A percentile compares a stretch with the other conserved stretches of the same genome.
These are phyloP conservation scores for Heterodera filipjevi DNA, from an alignment of 2,888 invertebrate genomes.

Conservation along the genomic window DNA sequence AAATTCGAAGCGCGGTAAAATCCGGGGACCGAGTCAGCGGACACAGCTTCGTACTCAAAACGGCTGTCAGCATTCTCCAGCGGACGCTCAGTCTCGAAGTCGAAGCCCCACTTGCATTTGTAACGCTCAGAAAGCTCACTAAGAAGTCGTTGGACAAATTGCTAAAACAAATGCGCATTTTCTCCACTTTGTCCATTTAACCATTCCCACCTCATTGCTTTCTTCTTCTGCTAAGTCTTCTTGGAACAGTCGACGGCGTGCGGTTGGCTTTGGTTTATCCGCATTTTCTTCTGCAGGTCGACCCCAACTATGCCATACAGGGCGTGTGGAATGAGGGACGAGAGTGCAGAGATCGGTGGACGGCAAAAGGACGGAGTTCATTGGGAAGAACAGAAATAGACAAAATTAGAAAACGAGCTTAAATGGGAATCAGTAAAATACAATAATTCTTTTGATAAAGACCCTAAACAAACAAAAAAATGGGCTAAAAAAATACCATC, in stretches of 20 bases:
- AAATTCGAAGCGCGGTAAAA: constrained; percentile 17
- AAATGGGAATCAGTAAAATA: background rate
- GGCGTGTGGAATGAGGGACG: constrained; percentile 23
- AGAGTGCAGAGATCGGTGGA: background rate
- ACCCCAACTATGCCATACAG: constrained; percentile 25
- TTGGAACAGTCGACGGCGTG: constrained; percentile 22
- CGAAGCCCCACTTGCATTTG: constrained; percentile 25
- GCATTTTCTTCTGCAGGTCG: background rate
- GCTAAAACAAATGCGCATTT: background rate
- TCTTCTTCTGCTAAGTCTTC: constrained; percentile 1
- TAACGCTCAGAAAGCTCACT: constrained; percentile 21
- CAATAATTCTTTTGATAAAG: background rate
- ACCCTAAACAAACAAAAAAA: background rate
- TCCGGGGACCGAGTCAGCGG: constrained; percentile 17
- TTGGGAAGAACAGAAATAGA: background rate
- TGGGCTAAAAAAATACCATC: background rate
- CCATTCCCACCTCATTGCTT: constrained; percentile 16
- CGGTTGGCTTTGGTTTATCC: constrained; percentile 2
- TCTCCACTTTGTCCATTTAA: background rate
- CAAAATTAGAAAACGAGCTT: background rate
- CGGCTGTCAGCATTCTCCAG: constrained; percentile 3
- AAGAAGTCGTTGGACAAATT: constrained; percentile 24
- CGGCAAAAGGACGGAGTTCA: constrained; percentile 19
- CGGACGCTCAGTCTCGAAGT: constrained; percentile 18
- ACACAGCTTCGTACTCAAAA: constrained; percentile 13